These are phyloP conservation scores for Tauraco hartlaubi DNA, from an alignment of 2,797 vertebrate genomes.

Conservation along the genomic window DNA sequence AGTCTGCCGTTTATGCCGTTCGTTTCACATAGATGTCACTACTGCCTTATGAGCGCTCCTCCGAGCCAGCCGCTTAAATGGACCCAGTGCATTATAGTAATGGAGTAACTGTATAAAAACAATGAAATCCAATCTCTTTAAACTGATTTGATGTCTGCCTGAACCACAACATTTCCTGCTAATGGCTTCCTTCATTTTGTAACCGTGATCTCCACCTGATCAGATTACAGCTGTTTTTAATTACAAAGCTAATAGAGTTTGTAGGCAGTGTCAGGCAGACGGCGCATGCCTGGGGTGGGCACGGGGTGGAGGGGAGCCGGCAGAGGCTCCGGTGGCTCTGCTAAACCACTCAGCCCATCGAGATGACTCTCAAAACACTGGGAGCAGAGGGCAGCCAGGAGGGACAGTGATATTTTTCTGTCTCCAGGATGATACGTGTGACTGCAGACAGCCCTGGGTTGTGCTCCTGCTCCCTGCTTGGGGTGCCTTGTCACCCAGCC, in stretches of 20 bases:
- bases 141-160: slow-evolving; percentile 93
- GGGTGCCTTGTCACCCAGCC: background rate
- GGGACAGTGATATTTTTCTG: background rate
- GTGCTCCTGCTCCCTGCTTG: background rate
- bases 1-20: slow-evolving; percentile 49
- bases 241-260: slow-evolving; percentile 83
- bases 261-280: slow-evolving; percentile 74
- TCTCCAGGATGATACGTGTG: background rate
- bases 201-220: slow-evolving; percentile 88
- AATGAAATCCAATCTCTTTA: slow-evolving; percentile 88
- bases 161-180: slow-evolving; percentile 86
- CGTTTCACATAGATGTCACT: slow-evolving; percentile 80
- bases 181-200: slow-evolving; percentile 97
- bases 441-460: background rate
- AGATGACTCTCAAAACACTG: slow-evolving; percentile 12
- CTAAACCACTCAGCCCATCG: slow-evolving; percentile 1
- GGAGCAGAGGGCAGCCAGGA: background rate
- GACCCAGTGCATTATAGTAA: slow-evolving; percentile 89
- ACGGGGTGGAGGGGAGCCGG: background rate
- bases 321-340: background rate
- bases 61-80: slow-evolving; percentile 82
- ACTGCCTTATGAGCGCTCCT: slow-evolving; percentile 75
- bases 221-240: slow-evolving; percentile 90
- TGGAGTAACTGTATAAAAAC: slow-evolving; percentile 91
- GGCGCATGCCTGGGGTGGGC: slow-evolving; percentile 55